A percentile compares a stretch with the other conserved stretches of the same genome.
These are phyloP conservation scores for Barbus barbus DNA, from an alignment of 2,113 vertebrate genomes.

Conservation along the genomic window DNA sequence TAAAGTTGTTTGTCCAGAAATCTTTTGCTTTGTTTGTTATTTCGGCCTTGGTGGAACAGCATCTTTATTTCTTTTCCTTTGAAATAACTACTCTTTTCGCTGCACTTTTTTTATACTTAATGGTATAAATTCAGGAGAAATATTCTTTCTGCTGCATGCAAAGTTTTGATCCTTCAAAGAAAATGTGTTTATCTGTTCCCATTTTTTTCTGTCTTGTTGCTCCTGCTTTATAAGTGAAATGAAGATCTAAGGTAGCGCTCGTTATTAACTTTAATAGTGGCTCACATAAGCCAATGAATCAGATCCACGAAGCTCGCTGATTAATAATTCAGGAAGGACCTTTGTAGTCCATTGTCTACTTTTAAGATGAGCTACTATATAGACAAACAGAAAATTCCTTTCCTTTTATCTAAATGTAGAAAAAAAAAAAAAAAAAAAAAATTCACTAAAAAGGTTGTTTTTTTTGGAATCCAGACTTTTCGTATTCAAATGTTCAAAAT, in stretches of 20 bases:
- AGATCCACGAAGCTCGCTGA: neutral
- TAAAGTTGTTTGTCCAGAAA: slow-evolving; percentile 93
- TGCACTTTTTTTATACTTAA: neutral
- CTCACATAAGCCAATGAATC: neutral
- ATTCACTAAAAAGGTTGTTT: too few relatives aligned
- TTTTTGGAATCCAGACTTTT: too few relatives aligned
- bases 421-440: too few relatives aligned
- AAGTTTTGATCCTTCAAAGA: neutral
- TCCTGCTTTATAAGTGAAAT: neutral
- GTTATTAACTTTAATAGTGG: neutral
- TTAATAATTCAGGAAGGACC: neutral
- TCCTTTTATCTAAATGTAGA: neutral
- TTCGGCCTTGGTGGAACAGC: neutral
- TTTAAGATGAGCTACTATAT: neutral
- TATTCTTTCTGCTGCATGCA: neutral
- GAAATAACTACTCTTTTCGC: neutral
- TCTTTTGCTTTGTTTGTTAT: slow-evolving; percentile 47
- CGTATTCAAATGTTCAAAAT: too few relatives aligned
- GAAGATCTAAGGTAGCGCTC: neutral
- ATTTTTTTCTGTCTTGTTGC: neutral
- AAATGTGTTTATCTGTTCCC: neutral
- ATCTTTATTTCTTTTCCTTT: slow-evolving; percentile 22
- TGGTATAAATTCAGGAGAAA: neutral
- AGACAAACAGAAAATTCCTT: too few relatives aligned
- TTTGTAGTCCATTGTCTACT: neutral